A percentile compares a stretch with the other conserved stretches of the same genome.
These are phyloP conservation scores for Drosophila elegans DNA, from an alignment of 1,140 invertebrate genomes.

Conservation along the genomic window DNA sequence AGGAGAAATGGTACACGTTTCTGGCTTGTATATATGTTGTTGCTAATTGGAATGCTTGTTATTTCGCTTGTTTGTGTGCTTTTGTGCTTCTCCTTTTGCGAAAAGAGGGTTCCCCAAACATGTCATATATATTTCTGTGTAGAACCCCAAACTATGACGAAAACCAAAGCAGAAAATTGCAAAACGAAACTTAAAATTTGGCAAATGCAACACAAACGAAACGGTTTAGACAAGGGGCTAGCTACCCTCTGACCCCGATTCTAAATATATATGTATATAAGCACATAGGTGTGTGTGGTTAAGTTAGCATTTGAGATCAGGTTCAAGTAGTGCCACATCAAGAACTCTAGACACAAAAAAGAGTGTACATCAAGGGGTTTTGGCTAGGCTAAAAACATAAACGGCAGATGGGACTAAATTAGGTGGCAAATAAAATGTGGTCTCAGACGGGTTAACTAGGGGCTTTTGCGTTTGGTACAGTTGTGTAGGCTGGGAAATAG, in stretches of 20 bases:
- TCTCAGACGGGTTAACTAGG: constrained; percentile 25
- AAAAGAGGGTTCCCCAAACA: constrained; percentile 19
- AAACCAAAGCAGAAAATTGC: constrained; percentile 35
- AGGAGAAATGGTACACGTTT: background rate
- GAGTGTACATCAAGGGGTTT: constrained; percentile 21
- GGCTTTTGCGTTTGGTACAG: constrained; percentile 27
- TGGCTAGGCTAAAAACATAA: constrained; percentile 27
- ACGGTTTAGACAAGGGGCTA: background rate
- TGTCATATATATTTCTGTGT: constrained; percentile 35
- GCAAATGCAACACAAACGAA: constrained; percentile 44
- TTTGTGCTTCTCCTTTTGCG: constrained; percentile 17
- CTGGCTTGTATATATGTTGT: constrained; percentile 7
- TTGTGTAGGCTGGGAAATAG: constrained; percentile 10
- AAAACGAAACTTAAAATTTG: constrained; percentile 42
- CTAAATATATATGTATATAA: constrained; percentile 5
- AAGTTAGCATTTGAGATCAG: constrained; percentile 40
- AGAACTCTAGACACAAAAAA: constrained; percentile 27
- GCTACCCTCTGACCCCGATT: constrained; percentile 20
- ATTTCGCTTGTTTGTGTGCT: constrained; percentile 20
- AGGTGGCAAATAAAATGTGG: constrained; percentile 36
- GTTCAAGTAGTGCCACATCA: constrained; percentile 52
- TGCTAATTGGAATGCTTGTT: constrained; percentile 56
- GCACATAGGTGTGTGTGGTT: constrained; percentile 8
- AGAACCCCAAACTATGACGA: constrained; percentile 24
- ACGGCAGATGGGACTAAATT: background rate